phyloP scores from a whole-genome alignment of 2,797 vertebrate genomes.

The Acanthurus leucopareius region DNA sequence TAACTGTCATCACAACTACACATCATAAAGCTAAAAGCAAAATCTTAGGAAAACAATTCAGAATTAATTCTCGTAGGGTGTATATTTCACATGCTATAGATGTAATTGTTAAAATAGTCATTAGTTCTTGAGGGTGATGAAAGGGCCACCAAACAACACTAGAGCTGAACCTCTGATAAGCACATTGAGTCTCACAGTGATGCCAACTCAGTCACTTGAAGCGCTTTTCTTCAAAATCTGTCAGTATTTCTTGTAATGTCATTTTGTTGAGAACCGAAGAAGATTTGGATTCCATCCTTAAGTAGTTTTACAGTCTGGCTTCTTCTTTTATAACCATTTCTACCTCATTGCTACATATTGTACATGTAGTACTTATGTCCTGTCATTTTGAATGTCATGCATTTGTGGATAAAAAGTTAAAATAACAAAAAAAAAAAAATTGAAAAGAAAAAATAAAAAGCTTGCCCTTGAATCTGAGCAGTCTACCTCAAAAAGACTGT shows the following conservation, averaged over 20 bases:
- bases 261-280: constrained; percentile 85
- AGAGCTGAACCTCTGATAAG: constrained; percentile 88
- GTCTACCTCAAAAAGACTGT: constrained; percentile 99
- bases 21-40: constrained; percentile 19
- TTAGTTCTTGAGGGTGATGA: constrained; percentile 49
- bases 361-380: constrained; percentile 99
- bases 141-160: constrained; percentile 81
- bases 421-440: constrained; percentile 74
- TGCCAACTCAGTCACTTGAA: constrained; percentile 84
- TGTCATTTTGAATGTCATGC: constrained; percentile 99
- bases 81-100: constrained; percentile 56
- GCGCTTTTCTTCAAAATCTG: constrained; percentile 83
- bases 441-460: constrained; percentile 65
- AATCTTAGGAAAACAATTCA: constrained; percentile 64
- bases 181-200: constrained; percentile 90
- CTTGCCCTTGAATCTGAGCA: constrained; percentile 96
- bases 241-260: constrained; percentile 66
- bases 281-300: constrained; percentile 82
- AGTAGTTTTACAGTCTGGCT: constrained; percentile 88
- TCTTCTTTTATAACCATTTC: constrained; percentile 96
- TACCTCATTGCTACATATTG: constrained; percentile 99
- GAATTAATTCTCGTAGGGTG: constrained; percentile 38
- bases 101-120: constrained; percentile 45
- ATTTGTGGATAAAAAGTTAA: constrained; percentile 89
- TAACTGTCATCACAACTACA: constrained; percentile 29